Conservation (phyloP, 2,888 invertebrate genomes). For the Ochlodes sylvanus region DNA sequence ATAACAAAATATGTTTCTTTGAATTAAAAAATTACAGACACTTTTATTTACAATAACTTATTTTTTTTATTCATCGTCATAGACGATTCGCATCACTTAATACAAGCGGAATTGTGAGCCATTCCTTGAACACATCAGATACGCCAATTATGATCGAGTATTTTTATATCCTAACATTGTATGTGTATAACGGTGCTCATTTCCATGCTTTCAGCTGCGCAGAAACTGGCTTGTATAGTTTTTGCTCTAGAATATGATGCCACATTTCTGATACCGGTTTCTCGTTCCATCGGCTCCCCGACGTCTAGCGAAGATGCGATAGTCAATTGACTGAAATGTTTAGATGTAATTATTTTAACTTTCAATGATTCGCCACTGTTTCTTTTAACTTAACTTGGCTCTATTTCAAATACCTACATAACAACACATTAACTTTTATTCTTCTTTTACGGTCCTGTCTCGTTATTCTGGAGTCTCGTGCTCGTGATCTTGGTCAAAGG, state of each 20-base stretch:
- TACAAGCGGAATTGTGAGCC: constrained; percentile 23
- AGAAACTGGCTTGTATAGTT: constrained; percentile 49
- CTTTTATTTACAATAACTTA: neutral
- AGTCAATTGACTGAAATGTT: constrained; percentile 70
- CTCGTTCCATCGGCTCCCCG: constrained; percentile 70
- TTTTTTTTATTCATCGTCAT: neutral
- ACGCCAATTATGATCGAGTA: constrained; percentile 32
- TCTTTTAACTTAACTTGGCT: constrained; percentile 36
- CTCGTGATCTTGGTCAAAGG: constrained; percentile 22
- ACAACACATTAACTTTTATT: constrained; percentile 7
- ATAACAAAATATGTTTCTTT: neutral
- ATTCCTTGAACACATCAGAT: constrained; percentile 29
- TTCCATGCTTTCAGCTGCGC: constrained; percentile 39
- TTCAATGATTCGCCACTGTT: constrained; percentile 50
- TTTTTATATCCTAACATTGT: constrained; percentile 30
- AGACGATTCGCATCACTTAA: constrained; percentile 12
- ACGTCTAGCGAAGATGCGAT: constrained; percentile 69
- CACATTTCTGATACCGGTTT: constrained; percentile 72
- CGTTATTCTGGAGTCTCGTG: neutral
- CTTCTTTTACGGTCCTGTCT: constrained; percentile 20
- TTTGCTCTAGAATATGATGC: constrained; percentile 64
- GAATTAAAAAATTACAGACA: neutral
- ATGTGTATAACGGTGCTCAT: constrained; percentile 36
- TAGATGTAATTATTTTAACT: constrained; percentile 66
- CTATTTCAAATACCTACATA: constrained; percentile 9